phyloP scores from a whole-genome alignment of 2,888 invertebrate genomes.

The Oscheius onirici region DNA sequence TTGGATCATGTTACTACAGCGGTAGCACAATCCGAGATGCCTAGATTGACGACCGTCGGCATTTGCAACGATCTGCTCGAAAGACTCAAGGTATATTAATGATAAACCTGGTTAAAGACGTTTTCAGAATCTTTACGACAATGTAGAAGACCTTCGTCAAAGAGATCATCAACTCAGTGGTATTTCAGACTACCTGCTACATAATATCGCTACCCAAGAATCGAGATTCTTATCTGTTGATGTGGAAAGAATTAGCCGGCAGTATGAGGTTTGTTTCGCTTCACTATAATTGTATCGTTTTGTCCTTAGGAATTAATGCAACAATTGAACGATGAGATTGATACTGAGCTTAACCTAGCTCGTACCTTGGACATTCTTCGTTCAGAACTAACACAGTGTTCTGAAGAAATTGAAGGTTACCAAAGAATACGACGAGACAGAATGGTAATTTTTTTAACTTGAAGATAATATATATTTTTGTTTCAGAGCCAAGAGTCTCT shows the following conservation, averaged over 20 bases:
- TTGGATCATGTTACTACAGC: background rate
- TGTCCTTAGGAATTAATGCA: conserved; percentile 29
- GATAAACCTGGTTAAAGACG: background rate
- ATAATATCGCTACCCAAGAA: conserved; percentile 55
- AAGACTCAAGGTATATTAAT: background rate
- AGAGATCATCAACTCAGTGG: conserved; percentile 34
- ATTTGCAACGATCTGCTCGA: background rate
- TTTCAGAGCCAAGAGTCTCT: conserved; percentile 53
- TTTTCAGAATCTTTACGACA: conserved; percentile 20
- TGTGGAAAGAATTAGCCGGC: conserved; percentile 54
- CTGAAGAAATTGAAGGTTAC: conserved; percentile 48
- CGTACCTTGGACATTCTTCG: conserved; percentile 49
- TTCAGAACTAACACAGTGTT: conserved; percentile 48
- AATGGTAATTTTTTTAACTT: conserved; percentile 26
- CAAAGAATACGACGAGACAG: conserved; percentile 30
- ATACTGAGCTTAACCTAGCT: conserved; percentile 51
- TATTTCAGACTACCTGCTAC: conserved; percentile 44
- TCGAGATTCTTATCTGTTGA: conserved; percentile 63
- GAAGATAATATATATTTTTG: background rate
- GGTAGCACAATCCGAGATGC: background rate
- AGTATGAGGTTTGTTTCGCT: conserved; percentile 47
- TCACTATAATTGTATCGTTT: too few relatives aligned
- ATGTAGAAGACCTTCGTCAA: conserved; percentile 25
- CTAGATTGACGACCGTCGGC: background rate
- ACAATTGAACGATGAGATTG: conserved; percentile 27